Evolutionary conservation across 2,888 invertebrate genomes (phyloP).

Genomic region (Thereva unica): DNA sequence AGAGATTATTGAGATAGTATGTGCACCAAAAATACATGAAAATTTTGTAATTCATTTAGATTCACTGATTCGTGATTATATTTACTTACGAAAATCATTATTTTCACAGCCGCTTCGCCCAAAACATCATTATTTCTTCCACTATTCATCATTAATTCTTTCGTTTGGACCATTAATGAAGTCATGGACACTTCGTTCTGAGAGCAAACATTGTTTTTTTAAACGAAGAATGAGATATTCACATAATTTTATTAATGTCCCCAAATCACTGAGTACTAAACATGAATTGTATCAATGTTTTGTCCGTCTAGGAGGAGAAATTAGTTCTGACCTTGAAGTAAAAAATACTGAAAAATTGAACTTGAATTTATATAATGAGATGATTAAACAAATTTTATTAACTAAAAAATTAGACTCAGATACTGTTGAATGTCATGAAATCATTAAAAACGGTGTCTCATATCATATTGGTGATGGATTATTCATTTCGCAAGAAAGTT

Average conservation of each 20-base stretch:
- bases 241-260: too few relatives aligned
- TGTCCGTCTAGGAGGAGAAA: too few relatives aligned
- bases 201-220: constrained; percentile 20
- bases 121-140: constrained; percentile 39
- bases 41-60: constrained; percentile 8
- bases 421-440: too few relatives aligned
- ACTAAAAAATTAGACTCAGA: too few relatives aligned
- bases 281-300: too few relatives aligned
- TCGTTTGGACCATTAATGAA: constrained; percentile 14
- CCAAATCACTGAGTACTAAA: too few relatives aligned
- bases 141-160: not conserved
- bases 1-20: not conserved
- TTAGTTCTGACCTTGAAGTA: too few relatives aligned
- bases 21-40: constrained; percentile 1
- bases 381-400: too few relatives aligned
- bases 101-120: constrained; percentile 15
- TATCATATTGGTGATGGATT: constrained; percentile 8
- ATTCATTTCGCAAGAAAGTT: constrained; percentile 6
- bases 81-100: constrained; percentile 8
- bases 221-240: constrained; percentile 5
- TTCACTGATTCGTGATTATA: constrained; percentile 8
- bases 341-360: too few relatives aligned
- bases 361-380: too few relatives aligned
- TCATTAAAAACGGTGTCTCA: not conserved
- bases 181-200: constrained; percentile 19